Evolutionary conservation across 1,140 invertebrate species (phyloP).

Genomic region (Nebria ingens): DNA sequence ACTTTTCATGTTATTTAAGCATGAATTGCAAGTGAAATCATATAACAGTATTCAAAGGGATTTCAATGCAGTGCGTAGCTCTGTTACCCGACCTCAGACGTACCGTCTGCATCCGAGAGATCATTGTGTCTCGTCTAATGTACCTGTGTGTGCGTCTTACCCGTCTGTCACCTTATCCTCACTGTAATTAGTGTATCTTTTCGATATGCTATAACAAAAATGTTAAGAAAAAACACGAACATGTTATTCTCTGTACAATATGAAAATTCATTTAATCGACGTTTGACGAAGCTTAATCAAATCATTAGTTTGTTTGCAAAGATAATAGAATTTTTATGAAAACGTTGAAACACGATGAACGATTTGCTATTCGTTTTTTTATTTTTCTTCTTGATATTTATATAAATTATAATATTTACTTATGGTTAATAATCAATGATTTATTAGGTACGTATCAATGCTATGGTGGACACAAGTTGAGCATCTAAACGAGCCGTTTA

Average conservation of each 20-base stretch:
- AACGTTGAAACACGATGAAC: too few relatives aligned
- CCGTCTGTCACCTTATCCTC: slow-evolving; percentile 27
- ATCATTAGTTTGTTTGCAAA: too few relatives aligned
- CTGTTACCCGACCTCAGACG: neutral
- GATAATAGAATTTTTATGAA: too few relatives aligned
- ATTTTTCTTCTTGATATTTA: slow-evolving; percentile 11
- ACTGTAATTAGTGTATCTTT: neutral
- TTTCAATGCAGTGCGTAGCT: neutral
- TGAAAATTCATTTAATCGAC: too few relatives aligned
- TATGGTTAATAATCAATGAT: slow-evolving; percentile 14
- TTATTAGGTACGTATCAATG: slow-evolving; percentile 31
- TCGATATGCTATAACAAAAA: neutral
- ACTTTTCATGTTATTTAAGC: too few relatives aligned
- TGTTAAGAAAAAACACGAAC: too few relatives aligned
- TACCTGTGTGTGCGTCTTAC: slow-evolving; percentile 61
- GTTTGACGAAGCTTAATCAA: too few relatives aligned
- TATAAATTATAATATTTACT: slow-evolving; percentile 15
- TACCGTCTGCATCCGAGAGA: neutral
- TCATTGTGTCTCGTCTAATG: slow-evolving; percentile 60
- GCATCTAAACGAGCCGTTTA: too few relatives aligned
- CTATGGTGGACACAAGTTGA: slow-evolving; percentile 48
- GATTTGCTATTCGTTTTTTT: too few relatives aligned
- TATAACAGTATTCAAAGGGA: too few relatives aligned
- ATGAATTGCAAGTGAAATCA: too few relatives aligned
- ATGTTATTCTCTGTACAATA: too few relatives aligned